phyloP scores from a whole-genome alignment of 2,797 vertebrate genomes.

The Vipera latastei region DNA sequence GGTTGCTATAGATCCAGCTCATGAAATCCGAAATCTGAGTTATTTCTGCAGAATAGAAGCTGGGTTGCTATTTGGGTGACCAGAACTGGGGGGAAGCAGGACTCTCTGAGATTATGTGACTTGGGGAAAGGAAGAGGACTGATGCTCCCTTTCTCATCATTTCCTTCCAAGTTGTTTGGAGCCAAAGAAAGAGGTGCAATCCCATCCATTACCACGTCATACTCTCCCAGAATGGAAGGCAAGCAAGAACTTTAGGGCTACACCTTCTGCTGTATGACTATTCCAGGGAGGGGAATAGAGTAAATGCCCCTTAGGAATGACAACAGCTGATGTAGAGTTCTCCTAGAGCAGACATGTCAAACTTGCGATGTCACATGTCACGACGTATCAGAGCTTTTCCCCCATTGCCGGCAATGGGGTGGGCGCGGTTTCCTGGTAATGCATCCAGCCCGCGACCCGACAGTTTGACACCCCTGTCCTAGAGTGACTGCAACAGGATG shows the following conservation, averaged over 20 bases:
- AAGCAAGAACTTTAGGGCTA: background rate
- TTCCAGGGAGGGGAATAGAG: background rate
- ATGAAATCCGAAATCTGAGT: background rate
- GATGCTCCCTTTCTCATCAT: background rate
- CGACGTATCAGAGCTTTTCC: too few species aligned
- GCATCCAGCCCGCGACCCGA: too few species aligned
- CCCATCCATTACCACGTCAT: background rate
- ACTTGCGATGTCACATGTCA: too few species aligned
- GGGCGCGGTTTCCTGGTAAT: too few species aligned
- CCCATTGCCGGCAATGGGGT: too few species aligned
- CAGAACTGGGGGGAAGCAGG: background rate
- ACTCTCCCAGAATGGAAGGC: background rate
- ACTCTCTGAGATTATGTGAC: background rate
- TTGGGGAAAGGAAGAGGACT: background rate
- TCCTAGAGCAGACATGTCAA: too few species aligned
- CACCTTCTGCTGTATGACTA: background rate
- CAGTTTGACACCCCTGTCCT: too few species aligned
- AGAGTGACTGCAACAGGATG: background rate
- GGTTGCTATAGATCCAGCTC: background rate
- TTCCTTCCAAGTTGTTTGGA: background rate
- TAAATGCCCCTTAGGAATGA: background rate
- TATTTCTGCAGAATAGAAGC: background rate
- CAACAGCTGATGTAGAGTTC: background rate
- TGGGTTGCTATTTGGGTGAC: background rate
- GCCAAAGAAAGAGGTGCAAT: background rate